phyloP scores from a whole-genome alignment of 2,797 vertebrate genomes.

The Myotis planiceps region DNA sequence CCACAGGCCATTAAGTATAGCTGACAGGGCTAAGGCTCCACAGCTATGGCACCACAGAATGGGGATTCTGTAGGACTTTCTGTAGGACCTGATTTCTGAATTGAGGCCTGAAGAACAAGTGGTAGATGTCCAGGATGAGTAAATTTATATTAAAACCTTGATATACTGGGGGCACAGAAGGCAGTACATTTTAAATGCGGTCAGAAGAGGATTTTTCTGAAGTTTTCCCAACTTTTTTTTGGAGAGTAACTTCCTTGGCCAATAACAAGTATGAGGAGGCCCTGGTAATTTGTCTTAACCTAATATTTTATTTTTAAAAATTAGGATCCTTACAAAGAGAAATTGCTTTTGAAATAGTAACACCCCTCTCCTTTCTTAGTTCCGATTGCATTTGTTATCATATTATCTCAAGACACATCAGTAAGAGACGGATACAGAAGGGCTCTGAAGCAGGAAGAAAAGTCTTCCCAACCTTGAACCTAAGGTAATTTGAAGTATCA shows the following conservation, averaged over 20 bases:
- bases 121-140: not conserved
- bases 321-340: not conserved
- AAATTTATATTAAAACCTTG: conserved; percentile 7
- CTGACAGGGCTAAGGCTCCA: not conserved
- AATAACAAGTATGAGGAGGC: not conserved
- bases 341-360: conserved; percentile 34
- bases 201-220: conserved; percentile 14
- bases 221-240: not conserved
- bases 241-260: not conserved
- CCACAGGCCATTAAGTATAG: not conserved
- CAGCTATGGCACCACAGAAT: not conserved
- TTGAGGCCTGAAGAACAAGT: not conserved
- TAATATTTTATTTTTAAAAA: not conserved
- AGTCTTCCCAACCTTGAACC: not conserved
- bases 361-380: not conserved
- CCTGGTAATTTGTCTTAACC: not conserved
- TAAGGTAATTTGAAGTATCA: conserved; percentile 19
- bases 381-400: not conserved
- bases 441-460: conserved; percentile 15
- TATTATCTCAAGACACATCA: not conserved
- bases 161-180: not conserved
- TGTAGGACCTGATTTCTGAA: not conserved
- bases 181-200: not conserved
- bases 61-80: not conserved
- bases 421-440: not conserved